These are phyloP conservation scores for Acrossocheilus wenchowensis DNA, from an alignment of 2,797 vertebrate species.

Conservation along the genomic window DNA sequence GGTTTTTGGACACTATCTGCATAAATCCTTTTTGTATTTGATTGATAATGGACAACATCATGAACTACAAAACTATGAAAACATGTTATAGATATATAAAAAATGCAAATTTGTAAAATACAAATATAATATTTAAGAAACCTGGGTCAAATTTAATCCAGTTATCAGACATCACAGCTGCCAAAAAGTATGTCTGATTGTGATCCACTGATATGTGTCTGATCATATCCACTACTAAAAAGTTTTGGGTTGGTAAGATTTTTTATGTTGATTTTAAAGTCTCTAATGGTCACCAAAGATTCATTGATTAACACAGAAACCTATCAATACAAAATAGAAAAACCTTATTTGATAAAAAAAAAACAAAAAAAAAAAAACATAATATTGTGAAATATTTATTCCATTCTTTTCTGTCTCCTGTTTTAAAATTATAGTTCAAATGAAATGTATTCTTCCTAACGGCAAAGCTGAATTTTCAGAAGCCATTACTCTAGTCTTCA, in stretches of 20 bases:
- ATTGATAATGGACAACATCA: neutral
- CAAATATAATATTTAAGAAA: neutral
- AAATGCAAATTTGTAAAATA: neutral
- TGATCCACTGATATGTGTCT: neutral
- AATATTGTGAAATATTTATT: neutral
- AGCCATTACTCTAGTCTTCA: neutral
- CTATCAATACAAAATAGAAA: neutral
- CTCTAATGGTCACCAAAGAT: neutral
- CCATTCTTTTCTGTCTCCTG: neutral
- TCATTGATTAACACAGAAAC: neutral
- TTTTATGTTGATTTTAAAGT: neutral
- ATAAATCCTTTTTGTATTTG: too few species aligned
- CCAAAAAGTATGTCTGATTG: neutral
- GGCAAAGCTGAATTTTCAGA: neutral
- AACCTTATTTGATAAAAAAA: neutral
- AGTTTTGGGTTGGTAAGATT: neutral
- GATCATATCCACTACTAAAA: neutral
- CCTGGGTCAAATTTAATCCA: neutral
- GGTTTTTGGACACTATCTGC: neutral
- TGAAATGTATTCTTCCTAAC: neutral
- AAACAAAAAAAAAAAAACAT: neutral
- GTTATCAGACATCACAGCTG: neutral
- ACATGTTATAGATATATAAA: neutral
- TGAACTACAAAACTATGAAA: neutral
- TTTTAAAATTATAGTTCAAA: neutral